Conservation (phyloP, 1,140 invertebrate genomes). For the Ladona fulva region DNA sequence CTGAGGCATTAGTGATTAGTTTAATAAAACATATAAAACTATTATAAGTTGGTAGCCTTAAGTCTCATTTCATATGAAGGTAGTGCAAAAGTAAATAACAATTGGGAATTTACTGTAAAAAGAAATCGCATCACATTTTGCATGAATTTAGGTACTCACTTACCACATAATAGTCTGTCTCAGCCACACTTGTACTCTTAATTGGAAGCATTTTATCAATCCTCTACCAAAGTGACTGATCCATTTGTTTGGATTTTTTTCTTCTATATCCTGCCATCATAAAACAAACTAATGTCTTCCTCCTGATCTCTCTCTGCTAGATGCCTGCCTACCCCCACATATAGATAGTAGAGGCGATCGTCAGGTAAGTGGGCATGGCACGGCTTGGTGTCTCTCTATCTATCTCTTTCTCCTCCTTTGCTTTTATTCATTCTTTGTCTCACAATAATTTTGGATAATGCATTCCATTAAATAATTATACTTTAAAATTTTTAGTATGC, state of each 20-base stretch:
- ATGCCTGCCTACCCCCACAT: conserved; percentile 18
- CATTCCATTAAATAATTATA: too few relatives aligned
- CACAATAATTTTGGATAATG: conserved; percentile 13
- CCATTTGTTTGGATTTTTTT: not conserved
- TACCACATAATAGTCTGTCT: not conserved
- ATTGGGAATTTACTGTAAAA: too few relatives aligned
- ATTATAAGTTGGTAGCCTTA: too few relatives aligned
- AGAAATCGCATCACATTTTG: not conserved
- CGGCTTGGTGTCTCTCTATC: conserved; percentile 13
- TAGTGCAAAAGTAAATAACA: too few relatives aligned
- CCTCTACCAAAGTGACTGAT: not conserved
- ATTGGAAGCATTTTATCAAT: not conserved
- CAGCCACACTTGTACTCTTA: not conserved
- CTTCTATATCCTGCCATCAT: conserved; percentile 6
- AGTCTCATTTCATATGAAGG: too few relatives aligned
- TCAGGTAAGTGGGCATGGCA: conserved; percentile 15
- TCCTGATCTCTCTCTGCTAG: conserved; percentile 16
- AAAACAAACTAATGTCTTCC: conserved; percentile 15
- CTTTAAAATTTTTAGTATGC: too few relatives aligned
- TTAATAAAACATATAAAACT: too few relatives aligned
- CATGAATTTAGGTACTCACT: not conserved
- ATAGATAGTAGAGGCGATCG: conserved; percentile 14
- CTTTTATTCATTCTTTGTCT: not conserved
- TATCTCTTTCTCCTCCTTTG: conserved; percentile 14
- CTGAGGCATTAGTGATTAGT: too few relatives aligned